Conservation (phyloP, 2,888 invertebrate species). For the Cabera pusaria region DNA sequence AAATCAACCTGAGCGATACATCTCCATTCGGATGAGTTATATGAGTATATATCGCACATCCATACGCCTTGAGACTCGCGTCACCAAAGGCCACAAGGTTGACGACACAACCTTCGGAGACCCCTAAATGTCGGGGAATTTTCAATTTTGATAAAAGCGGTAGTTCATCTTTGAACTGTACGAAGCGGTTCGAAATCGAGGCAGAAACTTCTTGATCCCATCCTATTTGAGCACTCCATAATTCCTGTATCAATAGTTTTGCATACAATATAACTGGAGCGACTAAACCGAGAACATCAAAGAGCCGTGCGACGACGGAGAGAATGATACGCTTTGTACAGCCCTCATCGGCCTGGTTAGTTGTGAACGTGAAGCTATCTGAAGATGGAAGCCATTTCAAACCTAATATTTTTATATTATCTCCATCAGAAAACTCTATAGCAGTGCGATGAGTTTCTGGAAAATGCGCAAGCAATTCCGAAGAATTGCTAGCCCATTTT, state of each 20-base stretch:
- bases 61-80: not conserved
- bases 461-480: constrained; percentile 3
- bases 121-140: constrained; percentile 20
- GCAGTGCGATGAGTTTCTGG: constrained; percentile 10
- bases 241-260: constrained; percentile 21
- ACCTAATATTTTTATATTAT: constrained; percentile 5
- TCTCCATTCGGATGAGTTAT: too few relatives aligned
- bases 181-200: constrained; percentile 1
- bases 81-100: constrained; percentile 5
- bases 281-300: constrained; percentile 21
- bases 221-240: constrained; percentile 4
- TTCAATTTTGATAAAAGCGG: constrained; percentile 1
- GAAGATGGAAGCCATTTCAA: not conserved
- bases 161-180: constrained; percentile 1
- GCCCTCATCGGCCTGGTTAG: not conserved
- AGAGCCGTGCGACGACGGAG: constrained; percentile 21
- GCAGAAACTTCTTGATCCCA: constrained; percentile 21
- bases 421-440: constrained; percentile 2
- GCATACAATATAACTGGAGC: constrained; percentile 23
- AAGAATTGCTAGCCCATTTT: constrained; percentile 18
- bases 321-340: constrained; percentile 24
- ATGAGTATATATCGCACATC: not conserved
- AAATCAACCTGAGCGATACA: too few relatives aligned
- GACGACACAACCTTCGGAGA: not conserved
- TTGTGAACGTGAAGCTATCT: constrained; percentile 2